Evolutionary conservation across 2,888 invertebrate species (phyloP).

Genomic region (Malacosoma neustria): DNA sequence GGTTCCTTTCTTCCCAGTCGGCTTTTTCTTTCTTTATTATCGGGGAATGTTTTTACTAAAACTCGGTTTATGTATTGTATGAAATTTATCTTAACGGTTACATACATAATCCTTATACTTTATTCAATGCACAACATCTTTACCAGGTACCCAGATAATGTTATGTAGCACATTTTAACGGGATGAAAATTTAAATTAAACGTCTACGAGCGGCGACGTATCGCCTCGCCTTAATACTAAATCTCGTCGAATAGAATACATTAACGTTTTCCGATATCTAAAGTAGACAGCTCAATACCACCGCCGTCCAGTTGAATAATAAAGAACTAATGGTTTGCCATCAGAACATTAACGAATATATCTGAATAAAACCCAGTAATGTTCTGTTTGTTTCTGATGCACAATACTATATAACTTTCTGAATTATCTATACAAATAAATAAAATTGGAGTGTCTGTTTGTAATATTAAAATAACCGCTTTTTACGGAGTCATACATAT

Average conservation of each 20-base stretch:
- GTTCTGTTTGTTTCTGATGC: too few species aligned
- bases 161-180: too few species aligned
- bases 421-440: too few species aligned
- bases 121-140: too few species aligned
- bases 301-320: constrained; percentile 59
- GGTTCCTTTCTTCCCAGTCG: constrained; percentile 52
- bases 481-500: too few species aligned
- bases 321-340: constrained; percentile 66
- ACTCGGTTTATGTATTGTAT: constrained; percentile 3
- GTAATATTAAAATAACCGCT: too few species aligned
- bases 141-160: too few species aligned
- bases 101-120: too few species aligned
- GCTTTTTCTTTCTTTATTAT: constrained; percentile 44
- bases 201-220: not conserved
- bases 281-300: constrained; percentile 50
- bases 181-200: too few species aligned
- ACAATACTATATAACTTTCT: too few species aligned
- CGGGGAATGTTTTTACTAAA: constrained; percentile 8
- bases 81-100: not conserved
- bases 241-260: constrained; percentile 49
- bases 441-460: too few species aligned
- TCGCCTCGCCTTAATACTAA: constrained; percentile 35
- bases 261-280: constrained; percentile 70
- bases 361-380: too few species aligned
- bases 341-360: constrained; percentile 62